Evolutionary conservation across 2,113 vertebrate species (phyloP).

Genomic region (Psephotus haematonotus): DNA sequence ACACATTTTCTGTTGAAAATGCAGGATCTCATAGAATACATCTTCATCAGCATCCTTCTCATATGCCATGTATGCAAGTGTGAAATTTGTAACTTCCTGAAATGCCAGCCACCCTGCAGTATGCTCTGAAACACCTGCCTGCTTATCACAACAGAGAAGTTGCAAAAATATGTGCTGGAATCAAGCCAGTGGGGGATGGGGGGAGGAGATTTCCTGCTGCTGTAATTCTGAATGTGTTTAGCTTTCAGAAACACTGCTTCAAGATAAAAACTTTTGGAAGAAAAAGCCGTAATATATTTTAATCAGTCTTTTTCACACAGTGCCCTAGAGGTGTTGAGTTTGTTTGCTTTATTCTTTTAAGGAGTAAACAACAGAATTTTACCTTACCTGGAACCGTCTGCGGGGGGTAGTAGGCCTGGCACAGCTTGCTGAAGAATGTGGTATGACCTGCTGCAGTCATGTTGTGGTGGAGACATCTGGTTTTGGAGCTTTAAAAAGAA

Average conservation of each 20-base stretch:
- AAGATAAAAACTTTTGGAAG: not conserved
- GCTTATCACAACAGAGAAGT: not conserved
- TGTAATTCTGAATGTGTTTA: not conserved
- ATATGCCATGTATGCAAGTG: not conserved
- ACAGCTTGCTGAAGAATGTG: slow-evolving; percentile 53
- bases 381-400: not conserved
- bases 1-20: not conserved
- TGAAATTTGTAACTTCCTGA: not conserved
- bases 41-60: not conserved
- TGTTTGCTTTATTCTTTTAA: not conserved
- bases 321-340: not conserved
- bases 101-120: not conserved
- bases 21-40: not conserved
- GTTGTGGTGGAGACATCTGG: slow-evolving; percentile 81
- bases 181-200: not conserved
- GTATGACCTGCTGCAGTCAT: slow-evolving; percentile 51
- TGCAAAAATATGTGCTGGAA: not conserved
- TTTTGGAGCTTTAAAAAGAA: slow-evolving; percentile 68
- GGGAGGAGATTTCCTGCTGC: not conserved
- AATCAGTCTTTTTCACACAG: not conserved
- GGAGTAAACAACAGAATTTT: slow-evolving; percentile 2
- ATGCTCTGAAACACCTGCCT: not conserved
- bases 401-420: slow-evolving; percentile 12
- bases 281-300: not conserved
- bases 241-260: not conserved